Conservation (phyloP, 1,140 invertebrate species). For the Piezodorus guildinii region DNA sequence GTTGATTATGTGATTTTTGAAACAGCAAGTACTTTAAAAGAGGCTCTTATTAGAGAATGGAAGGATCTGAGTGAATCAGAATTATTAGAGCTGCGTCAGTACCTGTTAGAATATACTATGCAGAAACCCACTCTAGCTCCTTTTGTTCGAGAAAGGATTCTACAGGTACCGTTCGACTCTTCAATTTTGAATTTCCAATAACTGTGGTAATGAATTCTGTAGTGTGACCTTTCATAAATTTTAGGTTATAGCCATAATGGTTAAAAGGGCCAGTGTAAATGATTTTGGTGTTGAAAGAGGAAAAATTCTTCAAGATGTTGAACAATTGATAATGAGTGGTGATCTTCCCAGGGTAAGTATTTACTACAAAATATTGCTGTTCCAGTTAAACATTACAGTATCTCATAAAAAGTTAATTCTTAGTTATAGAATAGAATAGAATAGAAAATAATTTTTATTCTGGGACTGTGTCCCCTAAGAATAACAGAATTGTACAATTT, state of each 20-base stretch:
- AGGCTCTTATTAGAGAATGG: constrained; percentile 75
- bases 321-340: constrained; percentile 52
- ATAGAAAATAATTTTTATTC: too few species aligned
- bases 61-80: constrained; percentile 48
- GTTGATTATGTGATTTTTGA: constrained; percentile 80
- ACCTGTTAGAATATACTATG: constrained; percentile 65
- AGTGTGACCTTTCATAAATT: constrained; percentile 13
- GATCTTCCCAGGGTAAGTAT: constrained; percentile 42
- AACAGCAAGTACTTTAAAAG: constrained; percentile 69
- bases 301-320: constrained; percentile 59
- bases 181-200: background rate
- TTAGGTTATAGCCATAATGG: constrained; percentile 66
- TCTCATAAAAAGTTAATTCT: too few species aligned
- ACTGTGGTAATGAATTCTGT: constrained; percentile 8
- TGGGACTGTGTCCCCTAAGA: too few species aligned
- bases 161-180: constrained; percentile 42
- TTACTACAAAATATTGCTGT: too few species aligned
- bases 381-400: too few species aligned
- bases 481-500: too few species aligned
- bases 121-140: constrained; percentile 45
- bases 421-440: too few species aligned
- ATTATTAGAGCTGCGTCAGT: constrained; percentile 59
- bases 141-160: constrained; percentile 52
- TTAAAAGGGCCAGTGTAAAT: constrained; percentile 67
- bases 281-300: constrained; percentile 54